Evolutionary conservation across 2,888 invertebrate species (phyloP).

Genomic region (Diarsia brunnea): DNA sequence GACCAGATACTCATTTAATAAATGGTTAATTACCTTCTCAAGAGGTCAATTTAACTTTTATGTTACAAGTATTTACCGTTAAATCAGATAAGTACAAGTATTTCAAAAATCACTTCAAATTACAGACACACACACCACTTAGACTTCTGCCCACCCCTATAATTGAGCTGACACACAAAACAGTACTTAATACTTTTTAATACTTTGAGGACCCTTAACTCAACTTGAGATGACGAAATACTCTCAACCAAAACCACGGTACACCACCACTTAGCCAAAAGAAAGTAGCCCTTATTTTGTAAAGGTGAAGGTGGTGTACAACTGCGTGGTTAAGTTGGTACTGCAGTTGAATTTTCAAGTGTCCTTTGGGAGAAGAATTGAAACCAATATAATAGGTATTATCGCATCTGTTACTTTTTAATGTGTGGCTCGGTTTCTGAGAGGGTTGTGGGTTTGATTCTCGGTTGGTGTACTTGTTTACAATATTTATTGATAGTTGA

Average conservation of each 20-base stretch:
- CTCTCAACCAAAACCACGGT: slow-evolving; percentile 7
- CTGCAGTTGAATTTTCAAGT: slow-evolving; percentile 22
- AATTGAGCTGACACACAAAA: slow-evolving; percentile 51
- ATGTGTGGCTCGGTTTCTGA: slow-evolving; percentile 15
- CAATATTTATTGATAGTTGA: background rate
- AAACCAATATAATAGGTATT: slow-evolving; percentile 60
- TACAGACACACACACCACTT: slow-evolving; percentile 30
- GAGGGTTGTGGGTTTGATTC: slow-evolving; percentile 41
- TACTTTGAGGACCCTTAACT: slow-evolving; percentile 26
- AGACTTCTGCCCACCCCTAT: slow-evolving; percentile 47
- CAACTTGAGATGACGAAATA: slow-evolving; percentile 19
- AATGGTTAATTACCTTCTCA: too few relatives aligned
- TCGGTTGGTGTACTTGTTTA: slow-evolving; percentile 11
- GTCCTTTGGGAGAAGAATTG: slow-evolving; percentile 47
- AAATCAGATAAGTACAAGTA: background rate
- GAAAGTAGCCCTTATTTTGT: background rate
- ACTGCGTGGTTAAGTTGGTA: slow-evolving; percentile 31
- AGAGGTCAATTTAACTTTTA: too few relatives aligned
- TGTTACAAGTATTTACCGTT: background rate
- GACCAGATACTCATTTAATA: too few relatives aligned
- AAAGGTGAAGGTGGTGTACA: fast-evolving
- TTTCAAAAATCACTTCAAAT: slow-evolving; percentile 23
- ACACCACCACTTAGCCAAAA: background rate
- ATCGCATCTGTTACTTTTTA: slow-evolving; percentile 64
- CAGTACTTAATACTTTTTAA: slow-evolving; percentile 61